phyloP scores from a whole-genome alignment of 2,888 invertebrate species.

The Mesodorylaimus sp. region DNA sequence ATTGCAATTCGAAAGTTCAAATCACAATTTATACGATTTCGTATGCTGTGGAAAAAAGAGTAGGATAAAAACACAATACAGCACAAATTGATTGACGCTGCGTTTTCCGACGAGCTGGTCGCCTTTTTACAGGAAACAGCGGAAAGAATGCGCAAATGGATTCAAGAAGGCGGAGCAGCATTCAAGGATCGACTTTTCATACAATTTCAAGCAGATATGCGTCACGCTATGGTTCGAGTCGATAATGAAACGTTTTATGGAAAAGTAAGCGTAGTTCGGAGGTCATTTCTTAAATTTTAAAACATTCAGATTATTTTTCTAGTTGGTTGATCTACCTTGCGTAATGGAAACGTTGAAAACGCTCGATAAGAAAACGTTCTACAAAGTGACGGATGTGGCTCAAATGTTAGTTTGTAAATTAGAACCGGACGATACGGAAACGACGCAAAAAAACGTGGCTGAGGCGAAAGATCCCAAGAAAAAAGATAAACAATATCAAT shows the following conservation, averaged over 20 bases:
- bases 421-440: not conserved
- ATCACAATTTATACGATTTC: no score
- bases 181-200: constrained; percentile 6
- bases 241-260: not conserved
- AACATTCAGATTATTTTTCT: not conserved
- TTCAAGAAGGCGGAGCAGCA: constrained; percentile 15
- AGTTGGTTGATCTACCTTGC: constrained; percentile 73
- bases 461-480: constrained; percentile 52
- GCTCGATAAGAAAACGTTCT: constrained; percentile 84
- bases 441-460: constrained; percentile 13
- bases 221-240: constrained; percentile 3
- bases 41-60: no score
- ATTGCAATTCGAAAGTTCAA: no score
- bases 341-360: constrained; percentile 82
- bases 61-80: no score
- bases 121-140: not conserved
- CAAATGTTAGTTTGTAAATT: constrained; percentile 42
- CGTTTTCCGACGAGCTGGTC: no score
- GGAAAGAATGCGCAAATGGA: constrained; percentile 24
- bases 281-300: not conserved
- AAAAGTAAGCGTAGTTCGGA: not conserved
- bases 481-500: constrained; percentile 76
- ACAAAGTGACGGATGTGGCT: constrained; percentile 88
- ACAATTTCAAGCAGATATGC: constrained; percentile 4
- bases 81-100: no score